A percentile compares a stretch with the other conserved stretches of the same genome.
These are phyloP conservation scores for Rhinophrynus dorsalis DNA, from an alignment of 2,797 vertebrate genomes.

Conservation along the genomic window DNA sequence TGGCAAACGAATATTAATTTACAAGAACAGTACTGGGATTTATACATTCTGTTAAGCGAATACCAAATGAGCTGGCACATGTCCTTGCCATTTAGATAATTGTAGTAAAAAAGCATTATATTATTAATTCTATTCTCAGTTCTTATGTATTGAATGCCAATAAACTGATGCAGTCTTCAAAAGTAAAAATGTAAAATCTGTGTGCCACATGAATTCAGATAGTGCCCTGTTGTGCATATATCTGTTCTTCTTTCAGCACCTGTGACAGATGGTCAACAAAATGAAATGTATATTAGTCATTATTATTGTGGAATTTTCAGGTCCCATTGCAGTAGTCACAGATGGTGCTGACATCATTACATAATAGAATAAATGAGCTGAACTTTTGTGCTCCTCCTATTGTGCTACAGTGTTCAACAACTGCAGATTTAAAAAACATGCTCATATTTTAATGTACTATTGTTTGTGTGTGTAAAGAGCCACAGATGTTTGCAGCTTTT, in stretches of 20 bases:
- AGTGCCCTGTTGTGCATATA: not conserved
- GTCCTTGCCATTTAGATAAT: too few species aligned
- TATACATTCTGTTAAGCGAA: too few species aligned
- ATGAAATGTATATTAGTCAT: slow-evolving; percentile 4
- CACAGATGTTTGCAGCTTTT: too few species aligned
- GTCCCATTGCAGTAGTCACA: not conserved
- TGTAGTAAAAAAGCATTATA: not conserved
- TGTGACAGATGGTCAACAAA: slow-evolving; percentile 15
- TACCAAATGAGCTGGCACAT: too few species aligned
- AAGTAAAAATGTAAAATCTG: too few species aligned
- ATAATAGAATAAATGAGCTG: not conserved
- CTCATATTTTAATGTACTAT: too few species aligned
- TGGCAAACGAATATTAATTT: not conserved
- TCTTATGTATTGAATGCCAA: not conserved
- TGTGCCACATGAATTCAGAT: not conserved
- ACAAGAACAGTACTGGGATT: too few species aligned
- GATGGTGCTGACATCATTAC: not conserved
- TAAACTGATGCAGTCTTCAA: too few species aligned
- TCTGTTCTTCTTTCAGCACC: not conserved
- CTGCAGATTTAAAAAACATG: not conserved
- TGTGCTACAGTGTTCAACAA: not conserved
- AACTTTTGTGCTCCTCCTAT: not conserved
- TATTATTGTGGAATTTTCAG: not conserved
- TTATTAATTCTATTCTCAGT: not conserved
- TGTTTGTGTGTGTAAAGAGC: too few species aligned